Evolutionary conservation across 2,888 invertebrate species (phyloP).

Genomic region (Tinea trinotella): DNA sequence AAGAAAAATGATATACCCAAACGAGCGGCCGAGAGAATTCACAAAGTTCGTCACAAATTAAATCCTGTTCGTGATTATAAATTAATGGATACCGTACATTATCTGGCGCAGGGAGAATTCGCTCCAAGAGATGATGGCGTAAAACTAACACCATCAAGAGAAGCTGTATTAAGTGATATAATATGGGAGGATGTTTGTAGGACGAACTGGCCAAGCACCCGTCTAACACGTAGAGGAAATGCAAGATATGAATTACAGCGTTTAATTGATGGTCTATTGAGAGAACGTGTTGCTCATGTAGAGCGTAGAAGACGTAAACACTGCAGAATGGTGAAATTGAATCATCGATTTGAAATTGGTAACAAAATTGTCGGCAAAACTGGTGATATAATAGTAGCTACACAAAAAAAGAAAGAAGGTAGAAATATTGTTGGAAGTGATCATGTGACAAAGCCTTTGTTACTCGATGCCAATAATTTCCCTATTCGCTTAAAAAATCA

Average conservation of each 20-base stretch:
- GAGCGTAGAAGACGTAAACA: slow-evolving; percentile 59
- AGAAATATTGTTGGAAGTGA: slow-evolving; percentile 37
- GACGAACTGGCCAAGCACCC: slow-evolving; percentile 60
- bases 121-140: slow-evolving; percentile 65
- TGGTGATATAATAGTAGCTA: slow-evolving; percentile 63
- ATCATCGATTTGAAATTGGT: slow-evolving; percentile 45
- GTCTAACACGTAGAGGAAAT: slow-evolving; percentile 46
- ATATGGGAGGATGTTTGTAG: slow-evolving; percentile 67
- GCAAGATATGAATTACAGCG: slow-evolving; percentile 54
- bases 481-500: slow-evolving; percentile 27
- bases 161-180: slow-evolving; percentile 63
- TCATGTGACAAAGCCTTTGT: background rate
- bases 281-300: slow-evolving; percentile 58
- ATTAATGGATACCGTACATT: slow-evolving; percentile 64
- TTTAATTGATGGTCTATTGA: slow-evolving; percentile 53
- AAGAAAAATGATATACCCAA: slow-evolving; percentile 51
- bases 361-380: slow-evolving; percentile 52
- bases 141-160: slow-evolving; percentile 58
- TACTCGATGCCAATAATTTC: background rate
- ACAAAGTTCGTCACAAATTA: slow-evolving; percentile 59
- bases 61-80: slow-evolving; percentile 63
- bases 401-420: slow-evolving; percentile 48
- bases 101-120: slow-evolving; percentile 64
- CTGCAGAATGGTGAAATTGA: slow-evolving; percentile 59
- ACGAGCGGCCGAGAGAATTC: slow-evolving; percentile 55